Base-by-base conservation (phyloP, 2,888 invertebrate genomes). In the Portevinia maculata region DNA sequence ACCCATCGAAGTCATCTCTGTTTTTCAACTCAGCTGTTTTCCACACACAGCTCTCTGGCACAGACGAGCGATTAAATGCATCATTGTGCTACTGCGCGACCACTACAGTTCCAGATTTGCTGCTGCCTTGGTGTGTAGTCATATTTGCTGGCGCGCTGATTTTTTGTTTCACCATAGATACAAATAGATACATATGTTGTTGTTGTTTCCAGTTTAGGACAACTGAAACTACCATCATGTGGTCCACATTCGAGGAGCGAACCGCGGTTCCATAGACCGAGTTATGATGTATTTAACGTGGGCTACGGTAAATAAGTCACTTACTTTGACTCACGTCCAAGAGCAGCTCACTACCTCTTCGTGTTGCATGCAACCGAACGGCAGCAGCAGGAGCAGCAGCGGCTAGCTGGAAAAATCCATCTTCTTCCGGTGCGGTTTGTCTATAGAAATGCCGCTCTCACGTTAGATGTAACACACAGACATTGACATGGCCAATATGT, bases 241-340 rank as follows among this genome's bases (percentile, higher is more conserved):
- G 74, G 76, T 76, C 62, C 64, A 75, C 59, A 76, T 81, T 76
- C 46, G 57, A 55, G 37, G 17, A 21, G 11, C 11, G 9, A 30
- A 21, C 44, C 28, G 34, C 28, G 19, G 44, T 44, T 19, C 8
- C 9, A 28, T 15, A 59, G 41, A 67, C 57, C 50, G 57, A 50
- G 71, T 71, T 78, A 78, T 73, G 83, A 78, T 78, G 71, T 55
- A 55, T 81, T 69, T 76, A 71, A 64, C 70, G 78, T 75, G 81
- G 70, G 81, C 76, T 48, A 59, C 70, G 39, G 83, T 78, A 83
- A 83, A 83, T 83, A 83, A 83, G 83, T 83, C 78, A 83, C 83
- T 83, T 67, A 83, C 78, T 78, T 71, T 67, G 62, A 60, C 78
- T 83, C 83, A 83, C 83, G 83, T 83, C 78, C 71, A 50, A 73